phyloP scores from a whole-genome alignment of 2,113 vertebrate species.

The Mesoclemmys tuberculata region DNA sequence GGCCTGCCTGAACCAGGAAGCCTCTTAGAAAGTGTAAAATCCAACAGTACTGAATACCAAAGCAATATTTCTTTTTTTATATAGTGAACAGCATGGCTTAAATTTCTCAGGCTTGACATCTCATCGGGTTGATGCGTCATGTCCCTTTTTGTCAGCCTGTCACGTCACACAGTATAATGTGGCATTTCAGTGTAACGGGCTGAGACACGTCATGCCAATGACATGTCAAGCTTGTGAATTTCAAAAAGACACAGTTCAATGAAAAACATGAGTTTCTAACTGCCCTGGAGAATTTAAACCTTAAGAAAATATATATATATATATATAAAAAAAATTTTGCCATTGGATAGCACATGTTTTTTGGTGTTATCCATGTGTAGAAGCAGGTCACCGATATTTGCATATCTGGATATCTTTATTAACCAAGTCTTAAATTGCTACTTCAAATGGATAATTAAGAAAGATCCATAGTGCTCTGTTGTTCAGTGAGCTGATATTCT shows the following conservation, averaged over 20 bases:
- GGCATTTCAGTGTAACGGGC: slow-evolving; percentile 80
- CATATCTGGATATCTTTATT: slow-evolving; percentile 65
- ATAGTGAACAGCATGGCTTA: slow-evolving; percentile 44
- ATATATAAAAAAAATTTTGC: slow-evolving; percentile 60
- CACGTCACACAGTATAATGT: slow-evolving; percentile 79
- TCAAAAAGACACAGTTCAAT: slow-evolving; percentile 82
- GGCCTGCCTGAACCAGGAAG: neutral
- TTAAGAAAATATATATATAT: slow-evolving; percentile 48
- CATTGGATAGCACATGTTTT: slow-evolving; percentile 57
- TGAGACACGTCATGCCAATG: slow-evolving; percentile 81
- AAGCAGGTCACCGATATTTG: slow-evolving; percentile 45
- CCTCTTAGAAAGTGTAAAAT: slow-evolving; percentile 21
- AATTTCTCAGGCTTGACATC: slow-evolving; percentile 78
- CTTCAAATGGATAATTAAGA: slow-evolving; percentile 48
- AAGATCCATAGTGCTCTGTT: neutral
- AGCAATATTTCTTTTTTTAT: neutral
- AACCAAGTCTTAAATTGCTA: slow-evolving; percentile 25
- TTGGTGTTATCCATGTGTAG: slow-evolving; percentile 36
- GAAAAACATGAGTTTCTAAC: slow-evolving; percentile 81
- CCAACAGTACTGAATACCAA: neutral
- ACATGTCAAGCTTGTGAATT: slow-evolving; percentile 79
- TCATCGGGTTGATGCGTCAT: slow-evolving; percentile 75
- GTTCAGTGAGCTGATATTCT: neutral
- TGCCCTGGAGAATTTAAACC: slow-evolving; percentile 79
- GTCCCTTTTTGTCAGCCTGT: slow-evolving; percentile 81